These are phyloP conservation scores for Gambusia holbrooki DNA, from an alignment of 2,113 vertebrate genomes.

Conservation along the genomic window DNA sequence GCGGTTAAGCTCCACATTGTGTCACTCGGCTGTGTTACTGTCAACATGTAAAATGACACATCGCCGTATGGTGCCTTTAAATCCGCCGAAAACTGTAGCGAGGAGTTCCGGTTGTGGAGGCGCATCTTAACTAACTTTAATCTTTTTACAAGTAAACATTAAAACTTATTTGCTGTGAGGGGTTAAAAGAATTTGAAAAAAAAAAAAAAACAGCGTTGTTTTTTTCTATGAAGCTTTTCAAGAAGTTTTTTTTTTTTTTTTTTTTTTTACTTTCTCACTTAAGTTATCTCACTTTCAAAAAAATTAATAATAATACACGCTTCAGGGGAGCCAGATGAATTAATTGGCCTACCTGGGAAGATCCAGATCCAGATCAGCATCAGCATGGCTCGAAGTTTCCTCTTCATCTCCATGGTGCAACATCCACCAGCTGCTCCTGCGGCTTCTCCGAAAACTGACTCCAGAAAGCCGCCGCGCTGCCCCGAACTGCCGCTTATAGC, in stretches of 20 bases:
- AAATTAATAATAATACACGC: too few species aligned
- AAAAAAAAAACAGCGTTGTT: not conserved
- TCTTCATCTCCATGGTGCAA: slow-evolving; percentile 71
- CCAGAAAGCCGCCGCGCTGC: slow-evolving; percentile 1
- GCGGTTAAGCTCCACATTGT: not conserved
- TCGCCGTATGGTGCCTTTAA: not conserved
- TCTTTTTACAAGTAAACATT: not conserved
- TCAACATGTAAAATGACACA: too few species aligned
- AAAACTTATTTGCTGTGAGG: not conserved
- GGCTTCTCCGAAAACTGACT: slow-evolving; percentile 38
- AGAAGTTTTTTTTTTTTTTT: too few species aligned
- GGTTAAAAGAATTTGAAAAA: not conserved
- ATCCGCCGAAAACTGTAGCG: not conserved
- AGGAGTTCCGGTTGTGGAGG: slow-evolving; percentile 6
- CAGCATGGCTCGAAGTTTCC: slow-evolving; percentile 62
- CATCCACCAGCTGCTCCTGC: slow-evolving; percentile 64
- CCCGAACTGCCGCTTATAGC: not conserved
- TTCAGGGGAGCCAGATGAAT: not conserved
- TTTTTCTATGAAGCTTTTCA: not conserved
- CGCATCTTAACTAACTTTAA: not conserved
- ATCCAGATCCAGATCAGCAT: slow-evolving; percentile 69
- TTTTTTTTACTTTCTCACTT: too few species aligned
- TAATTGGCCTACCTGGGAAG: slow-evolving; percentile 72
- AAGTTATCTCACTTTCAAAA: not conserved
- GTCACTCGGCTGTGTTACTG: too few species aligned